phyloP scores from a whole-genome alignment of 2,113 vertebrate species.

The Grammatotria lemairii region DNA sequence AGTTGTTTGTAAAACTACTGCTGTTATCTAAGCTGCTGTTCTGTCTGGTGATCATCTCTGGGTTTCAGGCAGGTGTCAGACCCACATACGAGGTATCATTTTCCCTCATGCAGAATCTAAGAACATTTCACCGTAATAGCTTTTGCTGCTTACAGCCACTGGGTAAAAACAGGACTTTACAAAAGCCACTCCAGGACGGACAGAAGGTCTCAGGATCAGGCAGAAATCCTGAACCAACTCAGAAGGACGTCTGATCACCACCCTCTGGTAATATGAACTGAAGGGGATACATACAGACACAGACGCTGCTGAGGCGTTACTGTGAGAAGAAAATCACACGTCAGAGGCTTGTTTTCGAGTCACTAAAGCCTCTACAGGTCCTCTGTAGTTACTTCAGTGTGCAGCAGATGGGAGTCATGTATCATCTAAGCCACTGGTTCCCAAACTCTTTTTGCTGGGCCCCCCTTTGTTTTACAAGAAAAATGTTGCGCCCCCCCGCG shows the following conservation, averaged over 20 bases:
- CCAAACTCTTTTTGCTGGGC: too few relatives aligned
- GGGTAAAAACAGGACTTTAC: not conserved
- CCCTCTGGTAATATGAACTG: not conserved
- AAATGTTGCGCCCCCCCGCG: too few relatives aligned
- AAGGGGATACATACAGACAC: not conserved
- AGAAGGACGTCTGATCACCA: not conserved
- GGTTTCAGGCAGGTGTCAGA: not conserved
- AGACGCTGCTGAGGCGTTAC: fast-evolving
- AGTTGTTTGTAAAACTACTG: not conserved
- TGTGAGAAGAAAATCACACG: not conserved
- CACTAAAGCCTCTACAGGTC: not conserved
- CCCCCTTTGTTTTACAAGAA: too few relatives aligned
- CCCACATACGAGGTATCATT: not conserved
- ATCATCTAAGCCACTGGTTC: not conserved
- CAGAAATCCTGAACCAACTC: not conserved
- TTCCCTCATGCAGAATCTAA: not conserved
- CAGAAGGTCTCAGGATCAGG: not conserved
- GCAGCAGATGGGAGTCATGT: not conserved
- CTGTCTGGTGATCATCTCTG: not conserved
- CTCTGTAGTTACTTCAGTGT: not conserved
- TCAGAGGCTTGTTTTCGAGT: not conserved
- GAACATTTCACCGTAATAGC: not conserved
- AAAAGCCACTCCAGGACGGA: not conserved
- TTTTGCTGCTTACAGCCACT: not conserved
- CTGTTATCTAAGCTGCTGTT: not conserved